A percentile compares a stretch with the other conserved stretches of the same genome.
Conservation (phyloP, 2,888 invertebrate genomes). For the Stenodera caucasica region DNA sequence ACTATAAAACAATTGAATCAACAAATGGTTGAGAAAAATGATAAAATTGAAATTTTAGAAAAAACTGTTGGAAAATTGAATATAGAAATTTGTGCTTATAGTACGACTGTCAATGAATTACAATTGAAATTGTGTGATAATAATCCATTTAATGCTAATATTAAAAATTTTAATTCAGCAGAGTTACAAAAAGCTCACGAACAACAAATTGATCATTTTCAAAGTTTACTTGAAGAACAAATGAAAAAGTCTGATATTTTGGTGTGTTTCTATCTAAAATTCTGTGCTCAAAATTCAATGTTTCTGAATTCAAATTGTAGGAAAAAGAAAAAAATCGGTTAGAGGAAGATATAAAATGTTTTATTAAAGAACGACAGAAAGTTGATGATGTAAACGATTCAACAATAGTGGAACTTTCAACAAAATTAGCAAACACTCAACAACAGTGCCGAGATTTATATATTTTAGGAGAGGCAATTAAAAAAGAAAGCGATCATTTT, state of each 20-base stretch:
- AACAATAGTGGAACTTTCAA: conserved; percentile 35
- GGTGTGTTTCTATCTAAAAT: conserved; percentile 15
- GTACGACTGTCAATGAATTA: conserved; percentile 40
- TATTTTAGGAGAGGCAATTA: conserved; percentile 39
- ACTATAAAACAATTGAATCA: conserved; percentile 33
- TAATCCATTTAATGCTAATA: conserved; percentile 39
- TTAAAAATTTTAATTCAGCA: conserved; percentile 40
- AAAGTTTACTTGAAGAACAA: conserved; percentile 39
- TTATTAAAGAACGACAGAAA: conserved; percentile 32
- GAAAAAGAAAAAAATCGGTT: conserved; percentile 38
- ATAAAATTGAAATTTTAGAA: conserved; percentile 33
- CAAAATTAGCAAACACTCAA: conserved; percentile 42
- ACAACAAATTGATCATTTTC: conserved; percentile 40
- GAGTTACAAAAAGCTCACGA: conserved; percentile 41
- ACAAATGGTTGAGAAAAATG: conserved; percentile 29
- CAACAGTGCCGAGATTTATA: conserved; percentile 45
- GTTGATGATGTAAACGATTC: conserved; percentile 36
- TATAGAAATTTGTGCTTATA: conserved; percentile 41
- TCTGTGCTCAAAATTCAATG: no score
- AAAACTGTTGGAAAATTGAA: conserved; percentile 33
- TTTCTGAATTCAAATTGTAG: no score
- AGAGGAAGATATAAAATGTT: conserved; percentile 38
- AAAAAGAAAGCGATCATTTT: conserved; percentile 44
- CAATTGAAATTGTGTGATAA: conserved; percentile 41
- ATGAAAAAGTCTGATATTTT: conserved; percentile 33